Evolutionary conservation across 1,140 invertebrate genomes (phyloP).

Genomic region (Brachionus rotundiformis): DNA sequence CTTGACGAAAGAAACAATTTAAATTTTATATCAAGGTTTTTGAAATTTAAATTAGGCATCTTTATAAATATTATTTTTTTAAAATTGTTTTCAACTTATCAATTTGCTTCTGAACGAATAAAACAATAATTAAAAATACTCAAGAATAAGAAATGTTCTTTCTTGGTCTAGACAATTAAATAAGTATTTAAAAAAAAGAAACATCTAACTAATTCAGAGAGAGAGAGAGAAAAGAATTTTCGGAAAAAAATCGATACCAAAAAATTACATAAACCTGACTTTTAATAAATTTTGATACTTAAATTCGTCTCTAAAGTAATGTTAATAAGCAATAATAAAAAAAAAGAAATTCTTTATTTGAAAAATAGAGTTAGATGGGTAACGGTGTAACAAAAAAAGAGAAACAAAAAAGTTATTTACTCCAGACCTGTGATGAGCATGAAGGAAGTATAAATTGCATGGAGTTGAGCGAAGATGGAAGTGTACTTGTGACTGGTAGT

Average conservation of each 20-base stretch:
- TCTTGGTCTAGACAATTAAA: not conserved
- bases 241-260: not conserved
- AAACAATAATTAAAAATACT: too few species aligned
- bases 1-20: too few species aligned
- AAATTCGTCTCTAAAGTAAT: not conserved
- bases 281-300: not conserved
- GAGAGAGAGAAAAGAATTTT: too few species aligned
- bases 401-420: conserved; percentile 43
- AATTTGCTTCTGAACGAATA: too few species aligned
- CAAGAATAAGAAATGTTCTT: too few species aligned
- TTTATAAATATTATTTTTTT: too few species aligned
- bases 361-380: conserved; percentile 6
- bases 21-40: too few species aligned
- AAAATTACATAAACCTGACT: not conserved
- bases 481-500: conserved; percentile 67
- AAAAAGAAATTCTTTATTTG: not conserved
- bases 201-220: too few species aligned
- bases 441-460: conserved; percentile 67
- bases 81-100: too few species aligned
- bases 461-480: conserved; percentile 67
- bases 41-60: too few species aligned
- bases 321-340: too few species aligned
- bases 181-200: too few species aligned
- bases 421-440: conserved; percentile 59
- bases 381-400: conserved; percentile 50